Base-by-base conservation (phyloP, 2,797 vertebrate species). In the Crax fasciolata region DNA sequence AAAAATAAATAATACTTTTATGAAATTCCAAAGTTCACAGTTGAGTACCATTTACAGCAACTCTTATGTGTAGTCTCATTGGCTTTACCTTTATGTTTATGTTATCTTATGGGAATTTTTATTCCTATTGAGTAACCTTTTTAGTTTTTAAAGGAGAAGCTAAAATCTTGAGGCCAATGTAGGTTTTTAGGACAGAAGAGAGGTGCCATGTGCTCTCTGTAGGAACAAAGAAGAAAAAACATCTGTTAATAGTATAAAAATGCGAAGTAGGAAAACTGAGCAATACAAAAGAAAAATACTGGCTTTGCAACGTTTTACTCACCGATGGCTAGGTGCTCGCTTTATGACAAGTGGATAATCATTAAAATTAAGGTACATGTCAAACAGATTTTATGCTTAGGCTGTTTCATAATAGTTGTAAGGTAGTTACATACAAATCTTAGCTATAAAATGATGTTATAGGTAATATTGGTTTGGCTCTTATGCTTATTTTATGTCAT, bases 141-240 rank as follows among this genome's bases (percentile, higher is more conserved):
- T 97, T 96, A 94, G 48, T 88, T 94, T 96, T 89, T 95, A 96
- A 90, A 89, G 54, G 51, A 96, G 94, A 84, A 91, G 73, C 84
- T 96, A 96, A 94, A 87, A 88, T 95, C 94, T 93, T 88, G 91
- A 38, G 0, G 87, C 79, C 94, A 96, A 48, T 89, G 86, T 94
- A 96, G 90, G 90, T 92, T 93, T 97, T 95, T 95, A 91, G 95
- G 74, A 95, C 91, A 92, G 94, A 87, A 95, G 91, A 94, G 94
- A 96, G 94, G 73, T 94, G 94, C 82, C 94, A 81, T 95, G 89
- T 86, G 96, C 96, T 96, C 84, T 97, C 96, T 97, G 94, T 96
- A 94, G 92, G 92, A 90, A 97, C 55, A 97, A 97, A 97, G 93
- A 96, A 97, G 89, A 97, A 96, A 96, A 90, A 96, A 94, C 62